These are phyloP conservation scores for Pungitius pungitius DNA, from an alignment of 2,113 vertebrate species.

Conservation along the genomic window DNA sequence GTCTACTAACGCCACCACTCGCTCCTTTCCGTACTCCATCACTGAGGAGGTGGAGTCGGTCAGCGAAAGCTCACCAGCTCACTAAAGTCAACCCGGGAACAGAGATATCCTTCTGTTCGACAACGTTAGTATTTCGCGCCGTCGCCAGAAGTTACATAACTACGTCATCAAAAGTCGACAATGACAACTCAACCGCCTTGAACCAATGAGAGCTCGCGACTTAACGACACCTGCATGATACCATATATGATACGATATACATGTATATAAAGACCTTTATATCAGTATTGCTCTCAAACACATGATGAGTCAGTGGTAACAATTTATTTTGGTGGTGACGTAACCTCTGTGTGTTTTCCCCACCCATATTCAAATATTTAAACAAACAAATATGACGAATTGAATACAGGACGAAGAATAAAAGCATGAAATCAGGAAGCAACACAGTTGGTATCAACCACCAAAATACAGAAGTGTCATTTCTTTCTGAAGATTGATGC, in stretches of 20 bases:
- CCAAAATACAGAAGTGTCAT: neutral
- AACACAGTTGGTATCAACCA: fast-evolving
- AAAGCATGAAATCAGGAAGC: conserved; percentile 15
- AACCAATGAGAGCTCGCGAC: neutral
- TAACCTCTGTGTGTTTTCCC: neutral
- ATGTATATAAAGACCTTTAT: too few relatives aligned
- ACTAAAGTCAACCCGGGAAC: neutral
- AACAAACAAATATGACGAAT: neutral
- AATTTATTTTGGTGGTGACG: too few relatives aligned
- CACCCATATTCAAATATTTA: neutral
- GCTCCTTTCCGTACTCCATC: conserved; percentile 87
- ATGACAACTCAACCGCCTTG: neutral
- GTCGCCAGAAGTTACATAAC: neutral
- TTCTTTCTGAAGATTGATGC: neutral
- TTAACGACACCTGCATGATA: neutral
- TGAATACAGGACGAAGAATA: neutral
- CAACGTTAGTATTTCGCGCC: conserved; percentile 38
- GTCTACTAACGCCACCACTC: conserved; percentile 91
- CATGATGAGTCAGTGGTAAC: too few relatives aligned
- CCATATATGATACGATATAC: too few relatives aligned
- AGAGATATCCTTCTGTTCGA: neutral
- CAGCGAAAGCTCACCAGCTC: fast-evolving
- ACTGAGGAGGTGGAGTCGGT: neutral
- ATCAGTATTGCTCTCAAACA: too few relatives aligned
- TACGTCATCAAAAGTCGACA: conserved; percentile 67